Conservation (phyloP, 2,888 invertebrate genomes). For the Pandemis heparana region DNA sequence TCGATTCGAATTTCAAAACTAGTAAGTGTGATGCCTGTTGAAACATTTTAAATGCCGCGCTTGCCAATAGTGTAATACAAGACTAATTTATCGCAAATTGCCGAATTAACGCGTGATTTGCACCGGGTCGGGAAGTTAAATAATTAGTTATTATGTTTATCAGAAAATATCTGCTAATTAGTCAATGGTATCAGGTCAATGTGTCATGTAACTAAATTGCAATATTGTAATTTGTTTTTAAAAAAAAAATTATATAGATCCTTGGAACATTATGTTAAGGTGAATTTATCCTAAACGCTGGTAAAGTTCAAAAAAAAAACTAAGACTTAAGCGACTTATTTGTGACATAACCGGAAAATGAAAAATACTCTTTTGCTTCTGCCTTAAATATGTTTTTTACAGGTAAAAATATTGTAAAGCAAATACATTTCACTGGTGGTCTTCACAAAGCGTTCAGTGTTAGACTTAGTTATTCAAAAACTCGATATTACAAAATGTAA, state of each 20-base stretch:
- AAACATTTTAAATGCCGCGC: not conserved
- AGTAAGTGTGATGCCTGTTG: not conserved
- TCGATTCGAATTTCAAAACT: constrained; percentile 5
- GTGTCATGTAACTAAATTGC: not conserved
- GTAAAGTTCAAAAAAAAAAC: no score
- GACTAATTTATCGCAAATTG: constrained; percentile 5
- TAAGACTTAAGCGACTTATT: no score
- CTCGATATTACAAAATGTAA: constrained; percentile 21
- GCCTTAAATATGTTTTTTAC: no score
- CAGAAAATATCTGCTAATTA: not conserved
- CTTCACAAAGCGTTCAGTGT: not conserved
- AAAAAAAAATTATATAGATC: not conserved
- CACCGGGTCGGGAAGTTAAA: not conserved
- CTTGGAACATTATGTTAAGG: not conserved
- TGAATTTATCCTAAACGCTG: no score
- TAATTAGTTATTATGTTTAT: not conserved
- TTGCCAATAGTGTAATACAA: not conserved
- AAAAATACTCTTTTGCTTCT: no score
- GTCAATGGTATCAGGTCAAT: not conserved
- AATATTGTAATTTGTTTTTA: not conserved
- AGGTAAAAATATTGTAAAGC: no score
- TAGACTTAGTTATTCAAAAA: constrained; percentile 21
- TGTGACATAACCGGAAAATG: no score
- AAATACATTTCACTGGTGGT: not conserved
- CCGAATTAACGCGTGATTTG: not conserved